Evolutionary conservation across 1,140 invertebrate genomes (phyloP).

Genomic region (Campoletis sonorensis): DNA sequence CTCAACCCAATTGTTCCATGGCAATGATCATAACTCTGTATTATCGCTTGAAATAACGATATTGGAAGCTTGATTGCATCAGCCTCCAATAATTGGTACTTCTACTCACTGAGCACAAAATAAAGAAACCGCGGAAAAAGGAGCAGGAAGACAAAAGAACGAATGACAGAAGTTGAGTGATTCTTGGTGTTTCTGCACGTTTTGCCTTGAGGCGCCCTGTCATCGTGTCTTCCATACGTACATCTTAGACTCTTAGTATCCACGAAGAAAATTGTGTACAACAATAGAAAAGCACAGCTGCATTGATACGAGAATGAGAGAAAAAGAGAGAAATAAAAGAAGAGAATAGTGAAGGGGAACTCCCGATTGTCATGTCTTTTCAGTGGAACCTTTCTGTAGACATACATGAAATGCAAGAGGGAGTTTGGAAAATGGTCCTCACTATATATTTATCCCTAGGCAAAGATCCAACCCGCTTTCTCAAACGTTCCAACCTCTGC

Average conservation of each 20-base stretch:
- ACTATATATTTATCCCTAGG: conserved; percentile 18
- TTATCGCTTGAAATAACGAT: not conserved
- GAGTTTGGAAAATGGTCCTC: conserved; percentile 1
- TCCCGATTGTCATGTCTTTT: conserved; percentile 16
- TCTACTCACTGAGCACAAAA: not conserved
- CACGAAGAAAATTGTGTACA: not conserved
- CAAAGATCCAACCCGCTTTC: conserved; percentile 5
- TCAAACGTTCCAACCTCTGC: not conserved
- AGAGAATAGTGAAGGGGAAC: not conserved
- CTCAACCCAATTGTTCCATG: not conserved
- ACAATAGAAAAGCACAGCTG: not conserved
- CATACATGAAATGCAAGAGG: not conserved
- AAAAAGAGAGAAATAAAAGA: not conserved
- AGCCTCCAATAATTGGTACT: not conserved
- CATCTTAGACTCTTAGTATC: not conserved
- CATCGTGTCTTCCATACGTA: conserved; percentile 16
- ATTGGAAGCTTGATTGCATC: not conserved
- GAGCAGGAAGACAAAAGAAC: not conserved
- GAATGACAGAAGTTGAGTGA: not conserved
- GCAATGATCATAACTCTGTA: not conserved
- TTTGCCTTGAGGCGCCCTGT: not conserved
- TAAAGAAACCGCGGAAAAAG: not conserved
- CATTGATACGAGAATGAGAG: not conserved
- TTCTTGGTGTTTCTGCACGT: conserved; percentile 26
- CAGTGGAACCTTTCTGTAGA: not conserved